Conservation (phyloP, 2,888 invertebrate genomes). For the Lasioglossum lativentre region DNA sequence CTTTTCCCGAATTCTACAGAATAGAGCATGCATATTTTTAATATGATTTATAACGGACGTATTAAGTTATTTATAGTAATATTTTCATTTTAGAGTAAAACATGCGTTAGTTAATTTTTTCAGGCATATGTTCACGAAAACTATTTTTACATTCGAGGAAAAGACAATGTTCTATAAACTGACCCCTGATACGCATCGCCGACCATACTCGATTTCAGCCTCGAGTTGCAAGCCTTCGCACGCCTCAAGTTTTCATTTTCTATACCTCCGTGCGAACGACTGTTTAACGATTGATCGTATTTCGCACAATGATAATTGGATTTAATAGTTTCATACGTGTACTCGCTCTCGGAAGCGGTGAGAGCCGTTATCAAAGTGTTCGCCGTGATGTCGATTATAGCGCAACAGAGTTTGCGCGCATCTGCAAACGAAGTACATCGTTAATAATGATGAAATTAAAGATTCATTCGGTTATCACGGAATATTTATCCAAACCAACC, state of each 20-base stretch:
- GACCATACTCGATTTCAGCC: not conserved
- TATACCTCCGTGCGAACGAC: not conserved
- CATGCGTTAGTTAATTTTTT: not conserved
- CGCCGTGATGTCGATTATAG: constrained; percentile 75
- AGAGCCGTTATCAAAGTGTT: constrained; percentile 72
- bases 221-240: not conserved
- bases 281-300: constrained; percentile 25
- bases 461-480: not conserved
- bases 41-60: not conserved
- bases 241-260: not conserved
- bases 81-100: not conserved
- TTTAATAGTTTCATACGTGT: constrained; percentile 36
- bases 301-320: constrained; percentile 13
- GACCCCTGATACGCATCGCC: constrained; percentile 35
- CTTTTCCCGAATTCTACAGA: constrained; percentile 34
- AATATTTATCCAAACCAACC: not conserved
- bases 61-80: not conserved
- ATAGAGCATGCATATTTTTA: not conserved
- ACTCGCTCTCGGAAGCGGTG: constrained; percentile 34
- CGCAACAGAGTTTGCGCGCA: constrained; percentile 73
- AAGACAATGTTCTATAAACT: not conserved
- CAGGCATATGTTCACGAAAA: not conserved
- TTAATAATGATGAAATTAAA: not conserved
- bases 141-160: not conserved
- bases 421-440: constrained; percentile 59